Conservation (phyloP, 2,113 vertebrate genomes). For the Gulo gulo region DNA sequence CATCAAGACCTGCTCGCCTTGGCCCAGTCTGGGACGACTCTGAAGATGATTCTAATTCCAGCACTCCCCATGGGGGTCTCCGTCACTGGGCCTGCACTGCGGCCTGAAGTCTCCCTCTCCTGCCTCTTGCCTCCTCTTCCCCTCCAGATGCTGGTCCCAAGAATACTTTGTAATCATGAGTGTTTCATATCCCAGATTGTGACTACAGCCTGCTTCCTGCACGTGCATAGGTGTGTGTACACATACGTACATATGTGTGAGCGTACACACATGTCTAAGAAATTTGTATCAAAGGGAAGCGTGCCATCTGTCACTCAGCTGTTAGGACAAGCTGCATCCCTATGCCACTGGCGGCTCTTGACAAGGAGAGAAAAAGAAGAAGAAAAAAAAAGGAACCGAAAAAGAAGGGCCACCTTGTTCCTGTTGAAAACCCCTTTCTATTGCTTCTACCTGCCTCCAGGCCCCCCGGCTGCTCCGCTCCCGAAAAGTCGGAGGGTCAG, state of each 20-base stretch:
- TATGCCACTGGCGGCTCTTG: background rate
- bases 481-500: background rate
- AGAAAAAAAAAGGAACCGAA: background rate
- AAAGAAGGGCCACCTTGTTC: background rate
- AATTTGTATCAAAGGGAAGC: background rate
- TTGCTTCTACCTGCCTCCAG: background rate
- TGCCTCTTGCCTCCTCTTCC: background rate
- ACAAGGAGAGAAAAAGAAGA: background rate
- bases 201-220: background rate
- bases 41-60: background rate
- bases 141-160: background rate
- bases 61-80: background rate
- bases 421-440: rapidly evolving
- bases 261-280: background rate
- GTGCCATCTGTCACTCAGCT: background rate
- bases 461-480: background rate
- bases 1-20: background rate
- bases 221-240: too few species aligned
- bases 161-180: background rate
- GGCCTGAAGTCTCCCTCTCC: background rate
- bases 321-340: background rate
- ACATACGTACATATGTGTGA: too few species aligned
- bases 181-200: background rate
- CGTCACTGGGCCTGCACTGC: rapidly evolving
- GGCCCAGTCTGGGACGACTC: background rate